phyloP scores from a whole-genome alignment of 2,113 vertebrate species.

The Etia nguti region DNA sequence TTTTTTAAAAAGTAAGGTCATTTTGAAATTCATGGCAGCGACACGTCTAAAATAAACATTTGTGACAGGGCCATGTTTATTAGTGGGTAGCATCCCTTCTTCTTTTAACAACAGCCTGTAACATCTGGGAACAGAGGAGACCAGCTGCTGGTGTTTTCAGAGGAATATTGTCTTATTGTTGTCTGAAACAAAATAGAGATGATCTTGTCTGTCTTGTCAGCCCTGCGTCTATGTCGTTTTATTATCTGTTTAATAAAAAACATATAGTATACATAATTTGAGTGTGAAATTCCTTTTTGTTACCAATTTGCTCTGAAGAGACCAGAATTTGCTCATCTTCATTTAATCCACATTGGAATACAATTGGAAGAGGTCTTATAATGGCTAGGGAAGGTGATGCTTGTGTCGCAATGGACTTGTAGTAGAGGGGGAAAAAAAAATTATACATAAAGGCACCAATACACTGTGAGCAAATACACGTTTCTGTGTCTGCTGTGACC shows the following conservation, averaged over 20 bases:
- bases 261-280: not conserved
- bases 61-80: not conserved
- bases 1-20: not conserved
- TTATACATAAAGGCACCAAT: not conserved
- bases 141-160: not conserved
- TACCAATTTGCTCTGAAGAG: not conserved
- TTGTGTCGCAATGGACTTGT: not conserved
- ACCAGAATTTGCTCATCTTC: not conserved
- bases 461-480: not conserved
- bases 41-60: not conserved
- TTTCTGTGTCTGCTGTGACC: slow-evolving; percentile 1
- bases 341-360: not conserved
- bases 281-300: not conserved
- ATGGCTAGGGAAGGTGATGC: not conserved
- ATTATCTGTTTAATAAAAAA: too few species aligned
- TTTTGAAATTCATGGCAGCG: not conserved
- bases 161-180: not conserved
- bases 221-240: not conserved
- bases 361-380: not conserved
- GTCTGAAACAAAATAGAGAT: not conserved
- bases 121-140: not conserved
- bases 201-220: not conserved
- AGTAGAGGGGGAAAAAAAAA: not conserved
- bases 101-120: not conserved
- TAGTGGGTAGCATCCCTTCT: not conserved